Base-by-base conservation (phyloP, 2,113 vertebrate genomes). In the Cavia porcellus region DNA sequence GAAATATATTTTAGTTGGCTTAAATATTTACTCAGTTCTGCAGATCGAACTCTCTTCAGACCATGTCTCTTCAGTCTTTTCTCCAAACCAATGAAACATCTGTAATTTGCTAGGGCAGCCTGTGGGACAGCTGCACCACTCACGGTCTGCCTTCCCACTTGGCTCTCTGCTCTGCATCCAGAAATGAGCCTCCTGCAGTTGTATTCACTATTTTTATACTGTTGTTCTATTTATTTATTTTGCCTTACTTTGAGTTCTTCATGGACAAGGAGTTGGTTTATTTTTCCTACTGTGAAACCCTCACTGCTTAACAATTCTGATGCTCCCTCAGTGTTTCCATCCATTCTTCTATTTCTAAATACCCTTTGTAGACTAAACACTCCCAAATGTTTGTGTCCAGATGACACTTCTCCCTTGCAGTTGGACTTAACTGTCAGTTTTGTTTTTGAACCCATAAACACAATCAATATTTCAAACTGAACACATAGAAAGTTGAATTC, bases 171-270 rank as follows among this genome's bases (percentile, higher is more conserved):
- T 89, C 32, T 25, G 72, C n/a, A 64, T 50, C 52, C 66, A 95
- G 59, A 83, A 77, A 20, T 85, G 47, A 70, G 3, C 30, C 17
- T 12, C 55, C 24, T 55, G 42, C 7, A 32, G 22, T 52, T 66
- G 77, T 57, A 22, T 10, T 88, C 10, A 12, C 47, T 55, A 86
- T 35, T 77, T 64, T 61, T 92, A 32, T 57, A 66, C 25, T 55
- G 66, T 87, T 80, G 28, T 64, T 86, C 70, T n/a, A 25, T 86
- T 86, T 77, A 74, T 95, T 93, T 81, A 95, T 77, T 82, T 92
- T 79, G 19, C 45, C 81, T 81, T 89, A 42, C 22, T 92, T 17
- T 92, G 80, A 89, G 32, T n/a, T 35, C 45, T 89, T 70, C 35
- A 55, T 82, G 79, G 72, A 68, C 45, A 66, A 92, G 32, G 30